Base-by-base conservation (phyloP, 1,140 invertebrate genomes). In the Conus betulinus region DNA sequence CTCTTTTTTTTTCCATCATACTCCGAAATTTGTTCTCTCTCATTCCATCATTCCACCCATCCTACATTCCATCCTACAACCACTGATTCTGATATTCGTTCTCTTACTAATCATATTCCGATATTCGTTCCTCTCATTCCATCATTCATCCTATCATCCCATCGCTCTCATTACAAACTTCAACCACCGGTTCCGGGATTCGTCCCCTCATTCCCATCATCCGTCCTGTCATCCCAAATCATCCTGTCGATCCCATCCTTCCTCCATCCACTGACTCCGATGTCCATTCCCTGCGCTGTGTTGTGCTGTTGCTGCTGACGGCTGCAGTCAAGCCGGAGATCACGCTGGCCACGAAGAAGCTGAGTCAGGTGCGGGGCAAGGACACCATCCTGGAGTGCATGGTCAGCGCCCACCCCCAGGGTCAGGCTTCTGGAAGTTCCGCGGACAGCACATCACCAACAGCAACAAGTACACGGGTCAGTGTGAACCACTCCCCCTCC, bases 321-420 rank as follows among this genome's bases (percentile, higher is more conserved):
- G 84, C 67, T 52, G 53, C 91, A 95, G 94, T 95, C 90, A 87
- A 93, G 51, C 94, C 94, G 52, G 94, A 95, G 90, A 92, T 95
- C 78, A 87, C 79, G 25, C 88, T 95, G 53, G 90, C 91, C 27
- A 94, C 87, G 13, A 89, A 87, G 57, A 86, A 92, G 71, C 92
- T 95, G 13, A 91, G 93, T n/a, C 94, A 95, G 84, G 20, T 83
- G 17, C 17, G 89, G 4, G 94, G 93, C 27, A 93, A 93, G 89
- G 93, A 94, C 25, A 94, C 97, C 87, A 96, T 97, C 20, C 95
- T 99, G 4, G 97, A 98, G 94, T 99, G 98, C 93, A 97, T 97
- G 93, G 97, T 98, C 1, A 98, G 99, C 95, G 98, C 98, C 0
- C 98, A 97, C 94, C 98, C 98, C 0, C 97, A 98, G 91, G 97